phyloP scores from a whole-genome alignment of 2,888 invertebrate species.

The Apomyelois bistriatella region DNA sequence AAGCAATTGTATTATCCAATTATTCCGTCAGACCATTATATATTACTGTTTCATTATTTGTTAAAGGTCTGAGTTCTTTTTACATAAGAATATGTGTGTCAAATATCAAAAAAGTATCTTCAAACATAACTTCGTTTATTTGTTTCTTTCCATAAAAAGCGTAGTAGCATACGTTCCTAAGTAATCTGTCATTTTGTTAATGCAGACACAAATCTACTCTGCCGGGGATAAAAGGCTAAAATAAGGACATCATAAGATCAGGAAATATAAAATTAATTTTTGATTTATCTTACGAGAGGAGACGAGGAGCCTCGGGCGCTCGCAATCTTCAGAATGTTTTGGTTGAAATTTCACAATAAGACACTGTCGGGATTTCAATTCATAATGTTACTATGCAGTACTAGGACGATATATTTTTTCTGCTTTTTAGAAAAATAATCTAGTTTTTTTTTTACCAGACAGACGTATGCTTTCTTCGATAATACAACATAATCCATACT shows the following conservation, averaged over 20 bases:
- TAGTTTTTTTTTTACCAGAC: not conserved
- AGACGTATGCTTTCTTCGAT: no score
- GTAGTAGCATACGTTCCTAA: no score
- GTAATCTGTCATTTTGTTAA: conserved; percentile 13
- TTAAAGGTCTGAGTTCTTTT: no score
- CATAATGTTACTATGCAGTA: conserved; percentile 11
- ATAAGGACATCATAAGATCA: conserved; percentile 17
- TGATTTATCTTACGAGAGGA: conserved; percentile 18
- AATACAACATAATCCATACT: no score
- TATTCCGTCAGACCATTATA: not conserved
- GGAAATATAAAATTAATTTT: conserved; percentile 22
- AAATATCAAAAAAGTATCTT: no score
- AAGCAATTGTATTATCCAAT: not conserved
- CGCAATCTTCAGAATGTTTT: conserved; percentile 16
- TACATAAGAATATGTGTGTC: no score
- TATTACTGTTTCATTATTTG: no score
- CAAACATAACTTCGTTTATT: no score
- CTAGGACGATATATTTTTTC: not conserved
- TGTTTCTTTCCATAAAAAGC: no score
- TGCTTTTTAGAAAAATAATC: not conserved
- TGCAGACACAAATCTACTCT: conserved; percentile 17
- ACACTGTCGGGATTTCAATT: conserved; percentile 19
- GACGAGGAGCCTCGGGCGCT: not conserved
- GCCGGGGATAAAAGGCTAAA: conserved; percentile 17
- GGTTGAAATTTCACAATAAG: conserved; percentile 14